Evolutionary conservation across 2,888 invertebrate species (phyloP).

Genomic region (Apantesis nais): DNA sequence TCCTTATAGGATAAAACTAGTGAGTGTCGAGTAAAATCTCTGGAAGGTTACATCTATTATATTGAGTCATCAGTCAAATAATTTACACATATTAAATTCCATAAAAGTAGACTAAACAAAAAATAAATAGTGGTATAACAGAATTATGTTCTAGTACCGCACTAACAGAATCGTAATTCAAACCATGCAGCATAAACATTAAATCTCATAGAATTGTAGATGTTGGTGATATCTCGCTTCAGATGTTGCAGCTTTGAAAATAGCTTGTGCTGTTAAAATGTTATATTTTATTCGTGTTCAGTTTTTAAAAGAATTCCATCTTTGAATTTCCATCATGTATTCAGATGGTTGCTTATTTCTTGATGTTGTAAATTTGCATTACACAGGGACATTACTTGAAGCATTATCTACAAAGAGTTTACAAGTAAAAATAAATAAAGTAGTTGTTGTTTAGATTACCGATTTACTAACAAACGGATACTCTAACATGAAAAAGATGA

Average conservation of each 20-base stretch:
- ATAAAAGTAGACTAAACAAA: background rate
- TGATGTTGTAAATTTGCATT: background rate
- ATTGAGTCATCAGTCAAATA: too few relatives aligned
- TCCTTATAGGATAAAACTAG: too few relatives aligned
- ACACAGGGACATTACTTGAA: background rate
- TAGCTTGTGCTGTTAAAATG: conserved; percentile 12
- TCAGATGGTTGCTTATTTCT: background rate
- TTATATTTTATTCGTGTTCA: background rate
- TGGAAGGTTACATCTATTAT: too few relatives aligned
- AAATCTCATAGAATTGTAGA: conserved; percentile 13
- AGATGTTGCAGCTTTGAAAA: conserved; percentile 17
- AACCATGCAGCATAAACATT: conserved; percentile 6
- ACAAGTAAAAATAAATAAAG: background rate
- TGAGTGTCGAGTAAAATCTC: too few relatives aligned
- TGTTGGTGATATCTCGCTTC: conserved; percentile 5
- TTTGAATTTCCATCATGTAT: too few relatives aligned
- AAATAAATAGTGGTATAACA: background rate
- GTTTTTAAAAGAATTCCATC: background rate
- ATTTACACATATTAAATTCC: too few relatives aligned
- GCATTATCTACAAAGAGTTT: background rate
- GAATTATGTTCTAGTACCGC: background rate
- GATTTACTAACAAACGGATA: too few relatives aligned
- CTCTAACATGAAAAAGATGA: background rate
- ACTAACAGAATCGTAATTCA: conserved; percentile 8
- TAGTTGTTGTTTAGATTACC: background rate